phyloP scores from a whole-genome alignment of 2,888 invertebrate species.

The Luperina nickerlii region DNA sequence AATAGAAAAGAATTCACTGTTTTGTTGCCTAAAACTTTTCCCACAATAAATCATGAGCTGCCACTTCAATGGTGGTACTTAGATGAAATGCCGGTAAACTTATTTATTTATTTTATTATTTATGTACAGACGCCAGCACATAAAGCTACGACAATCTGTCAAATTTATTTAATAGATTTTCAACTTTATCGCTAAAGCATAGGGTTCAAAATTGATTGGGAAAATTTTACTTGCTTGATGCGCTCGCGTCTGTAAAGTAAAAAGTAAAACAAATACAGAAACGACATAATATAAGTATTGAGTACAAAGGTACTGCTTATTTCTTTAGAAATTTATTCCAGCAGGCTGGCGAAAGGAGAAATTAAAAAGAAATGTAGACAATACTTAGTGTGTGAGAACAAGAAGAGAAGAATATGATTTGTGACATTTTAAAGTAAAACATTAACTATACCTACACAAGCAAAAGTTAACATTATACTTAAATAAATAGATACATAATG shows the following conservation, averaged over 20 bases:
- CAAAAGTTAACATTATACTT: too few relatives aligned
- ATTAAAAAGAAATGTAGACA: background rate
- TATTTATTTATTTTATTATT: background rate
- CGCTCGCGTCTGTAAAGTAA: background rate
- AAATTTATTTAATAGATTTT: too few relatives aligned
- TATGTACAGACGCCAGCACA: background rate
- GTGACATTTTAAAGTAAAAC: background rate
- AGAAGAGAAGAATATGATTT: background rate
- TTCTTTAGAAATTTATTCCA: background rate
- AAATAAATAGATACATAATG: too few relatives aligned
- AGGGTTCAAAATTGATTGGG: too few relatives aligned
- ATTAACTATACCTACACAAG: background rate
- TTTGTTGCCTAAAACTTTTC: slow-evolving; percentile 81
- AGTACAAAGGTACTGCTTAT: background rate
- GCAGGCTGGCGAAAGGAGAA: background rate
- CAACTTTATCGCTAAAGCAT: too few relatives aligned
- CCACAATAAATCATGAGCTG: slow-evolving; percentile 76
- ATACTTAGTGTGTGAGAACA: background rate
- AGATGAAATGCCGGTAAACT: slow-evolving; percentile 81
- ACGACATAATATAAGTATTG: background rate
- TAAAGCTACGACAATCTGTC: too few relatives aligned
- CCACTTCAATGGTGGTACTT: slow-evolving; percentile 82
- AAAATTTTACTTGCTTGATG: too few relatives aligned
- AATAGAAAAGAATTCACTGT: slow-evolving; percentile 82
- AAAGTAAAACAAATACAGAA: background rate